Conservation (phyloP, 2,113 vertebrate genomes). For the Tyto alba region DNA sequence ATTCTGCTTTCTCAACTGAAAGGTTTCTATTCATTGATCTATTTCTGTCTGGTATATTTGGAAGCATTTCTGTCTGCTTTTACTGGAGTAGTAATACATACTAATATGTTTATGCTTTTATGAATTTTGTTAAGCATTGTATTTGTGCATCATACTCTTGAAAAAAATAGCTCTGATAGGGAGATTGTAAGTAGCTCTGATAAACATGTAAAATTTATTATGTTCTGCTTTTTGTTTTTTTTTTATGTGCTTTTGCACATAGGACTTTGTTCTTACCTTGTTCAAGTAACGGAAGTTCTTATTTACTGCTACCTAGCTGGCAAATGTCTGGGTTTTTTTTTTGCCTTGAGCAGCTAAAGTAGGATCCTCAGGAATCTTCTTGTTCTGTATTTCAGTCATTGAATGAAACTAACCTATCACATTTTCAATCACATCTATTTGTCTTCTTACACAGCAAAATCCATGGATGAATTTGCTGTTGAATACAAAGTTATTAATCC, state of each 20-base stretch:
- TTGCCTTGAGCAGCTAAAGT: background rate
- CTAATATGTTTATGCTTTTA: background rate
- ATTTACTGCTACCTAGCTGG: background rate
- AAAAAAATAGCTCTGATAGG: background rate
- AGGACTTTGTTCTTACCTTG: background rate
- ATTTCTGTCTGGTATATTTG: background rate
- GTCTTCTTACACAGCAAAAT: slow-evolving; percentile 64
- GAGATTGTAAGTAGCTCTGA: background rate
- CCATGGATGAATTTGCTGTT: slow-evolving; percentile 86
- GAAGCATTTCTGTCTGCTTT: background rate
- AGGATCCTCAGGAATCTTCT: background rate
- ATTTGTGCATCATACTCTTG: background rate
- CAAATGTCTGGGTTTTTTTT: fast-evolving
- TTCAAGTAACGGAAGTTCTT: background rate
- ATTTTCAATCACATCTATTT: background rate
- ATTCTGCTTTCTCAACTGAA: background rate
- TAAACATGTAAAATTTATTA: background rate
- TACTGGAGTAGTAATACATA: background rate
- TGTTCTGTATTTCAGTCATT: background rate
- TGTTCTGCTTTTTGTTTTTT: background rate
- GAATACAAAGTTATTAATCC: slow-evolving; percentile 87
- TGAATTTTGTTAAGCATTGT: background rate
- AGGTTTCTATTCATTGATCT: background rate
- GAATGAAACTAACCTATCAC: background rate
- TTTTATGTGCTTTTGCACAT: background rate